phyloP scores from a whole-genome alignment of 2,113 vertebrate genomes.

The Lucifuga dentata region DNA sequence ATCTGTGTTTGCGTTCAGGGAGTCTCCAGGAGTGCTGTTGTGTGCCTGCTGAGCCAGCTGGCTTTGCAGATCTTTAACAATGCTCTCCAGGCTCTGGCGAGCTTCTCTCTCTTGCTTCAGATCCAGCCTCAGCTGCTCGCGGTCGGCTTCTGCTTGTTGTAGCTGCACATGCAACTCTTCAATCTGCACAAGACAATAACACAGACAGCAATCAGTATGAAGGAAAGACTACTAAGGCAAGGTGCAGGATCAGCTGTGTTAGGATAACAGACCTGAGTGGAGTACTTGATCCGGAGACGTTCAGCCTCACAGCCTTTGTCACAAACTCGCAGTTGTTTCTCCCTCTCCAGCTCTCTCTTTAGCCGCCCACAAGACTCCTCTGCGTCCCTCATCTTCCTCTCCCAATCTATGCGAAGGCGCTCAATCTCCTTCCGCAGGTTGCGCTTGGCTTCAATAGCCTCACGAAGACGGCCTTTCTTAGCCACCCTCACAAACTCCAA shows the following conservation, averaged over 20 bases:
- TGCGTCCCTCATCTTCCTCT: conserved; percentile 95
- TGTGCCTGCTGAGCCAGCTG: conserved; percentile 88
- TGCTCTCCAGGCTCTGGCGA: conserved; percentile 92
- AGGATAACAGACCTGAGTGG: conserved; percentile 85
- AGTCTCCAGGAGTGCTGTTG: conserved; percentile 57
- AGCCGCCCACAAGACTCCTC: conserved; percentile 91
- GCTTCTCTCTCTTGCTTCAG: conserved; percentile 92
- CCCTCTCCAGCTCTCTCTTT: conserved; percentile 92
- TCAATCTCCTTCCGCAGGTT: conserved; percentile 96
- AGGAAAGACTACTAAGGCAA: background rate
- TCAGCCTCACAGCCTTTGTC: conserved; percentile 95
- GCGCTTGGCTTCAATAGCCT: conserved; percentile 94
- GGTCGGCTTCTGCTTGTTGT: conserved; percentile 92
- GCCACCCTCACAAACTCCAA: conserved; percentile 95
- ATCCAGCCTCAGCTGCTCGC: conserved; percentile 92
- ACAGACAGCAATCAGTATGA: conserved; percentile 1
- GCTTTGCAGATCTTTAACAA: conserved; percentile 94
- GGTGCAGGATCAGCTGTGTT: background rate
- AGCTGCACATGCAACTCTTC: conserved; percentile 95
- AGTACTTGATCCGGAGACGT: conserved; percentile 92
- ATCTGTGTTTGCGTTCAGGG: conserved; percentile 64
- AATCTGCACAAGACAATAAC: conserved; percentile 81
- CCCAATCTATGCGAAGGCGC: conserved; percentile 90
- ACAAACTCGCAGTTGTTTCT: conserved; percentile 90
- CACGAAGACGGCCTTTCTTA: conserved; percentile 95